Evolutionary conservation across 2,113 vertebrate species (phyloP).

Genomic region (Triplophysa dalaica): DNA sequence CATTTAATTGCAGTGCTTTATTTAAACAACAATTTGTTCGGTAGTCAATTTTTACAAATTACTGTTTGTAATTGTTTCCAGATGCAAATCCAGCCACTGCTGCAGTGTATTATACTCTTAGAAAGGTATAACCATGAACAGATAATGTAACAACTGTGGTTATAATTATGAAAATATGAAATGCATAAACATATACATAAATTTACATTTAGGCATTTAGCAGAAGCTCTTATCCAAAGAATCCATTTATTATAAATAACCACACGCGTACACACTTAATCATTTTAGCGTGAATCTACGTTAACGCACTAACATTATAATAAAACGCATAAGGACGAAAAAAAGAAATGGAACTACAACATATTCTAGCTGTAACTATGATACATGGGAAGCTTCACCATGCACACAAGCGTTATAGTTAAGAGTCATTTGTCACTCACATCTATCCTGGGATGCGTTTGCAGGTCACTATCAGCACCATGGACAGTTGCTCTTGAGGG

Average conservation of each 20-base stretch:
- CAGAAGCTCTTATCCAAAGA: no score
- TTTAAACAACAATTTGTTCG: no score
- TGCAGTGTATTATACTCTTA: no score
- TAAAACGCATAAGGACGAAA: neutral
- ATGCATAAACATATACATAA: neutral
- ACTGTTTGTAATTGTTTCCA: no score
- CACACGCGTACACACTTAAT: no score
- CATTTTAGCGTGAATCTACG: neutral
- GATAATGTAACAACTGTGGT: neutral
- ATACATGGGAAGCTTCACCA: neutral
- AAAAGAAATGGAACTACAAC: neutral
- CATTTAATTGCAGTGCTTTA: no score
- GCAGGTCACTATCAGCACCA: conserved; percentile 38
- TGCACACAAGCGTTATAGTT: neutral
- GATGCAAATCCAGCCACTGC: no score
- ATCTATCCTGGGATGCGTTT: conserved; percentile 5
- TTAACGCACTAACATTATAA: neutral
- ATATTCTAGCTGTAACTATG: neutral
- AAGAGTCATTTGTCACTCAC: neutral
- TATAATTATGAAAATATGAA: neutral
- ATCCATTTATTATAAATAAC: no score
- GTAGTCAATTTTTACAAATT: no score
- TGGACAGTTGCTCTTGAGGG: conserved; percentile 26
- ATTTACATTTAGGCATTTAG: no score
- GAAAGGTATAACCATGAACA: no score